Evolutionary conservation across 2,797 vertebrate genomes (phyloP).

Genomic region (Mus minutoides): DNA sequence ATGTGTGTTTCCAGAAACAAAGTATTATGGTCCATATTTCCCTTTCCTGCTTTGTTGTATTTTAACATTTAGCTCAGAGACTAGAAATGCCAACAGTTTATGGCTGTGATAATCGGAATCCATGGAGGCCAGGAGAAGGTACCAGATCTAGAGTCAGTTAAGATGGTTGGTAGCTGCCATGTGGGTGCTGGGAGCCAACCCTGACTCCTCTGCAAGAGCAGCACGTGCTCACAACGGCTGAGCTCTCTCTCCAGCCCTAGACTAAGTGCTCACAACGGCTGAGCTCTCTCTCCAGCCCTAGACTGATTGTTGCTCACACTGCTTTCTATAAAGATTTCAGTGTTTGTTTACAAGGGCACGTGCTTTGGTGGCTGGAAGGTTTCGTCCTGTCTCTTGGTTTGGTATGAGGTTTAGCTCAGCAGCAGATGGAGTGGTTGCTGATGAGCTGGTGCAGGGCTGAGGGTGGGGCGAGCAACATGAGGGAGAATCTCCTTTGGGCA

Average conservation of each 20-base stretch:
- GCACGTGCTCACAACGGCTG: neutral
- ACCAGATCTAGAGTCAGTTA: neutral
- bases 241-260: neutral
- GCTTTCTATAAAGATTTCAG: neutral
- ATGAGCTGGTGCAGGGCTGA: neutral
- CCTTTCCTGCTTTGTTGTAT: neutral
- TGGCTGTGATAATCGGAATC: neutral
- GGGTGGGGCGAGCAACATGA: neutral
- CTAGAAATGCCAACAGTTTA: neutral
- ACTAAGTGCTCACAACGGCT: neutral
- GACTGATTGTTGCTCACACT: neutral
- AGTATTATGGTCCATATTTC: neutral
- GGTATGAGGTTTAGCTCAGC: neutral
- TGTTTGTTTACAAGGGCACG: neutral
- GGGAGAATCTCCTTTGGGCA: neutral
- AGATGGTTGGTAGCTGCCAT: neutral
- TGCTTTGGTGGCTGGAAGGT: neutral
- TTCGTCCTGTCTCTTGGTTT: neutral
- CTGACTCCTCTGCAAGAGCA: neutral
- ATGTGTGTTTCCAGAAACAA: neutral
- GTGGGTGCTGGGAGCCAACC: neutral
- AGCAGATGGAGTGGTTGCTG: neutral
- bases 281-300: neutral
- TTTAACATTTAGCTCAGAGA: neutral
- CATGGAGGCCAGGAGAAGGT: neutral